Evolutionary conservation across 2,888 invertebrate genomes (phyloP), one percentile per base, ranked within the genome.

Genomic region (Odontothrips loti): DNA sequence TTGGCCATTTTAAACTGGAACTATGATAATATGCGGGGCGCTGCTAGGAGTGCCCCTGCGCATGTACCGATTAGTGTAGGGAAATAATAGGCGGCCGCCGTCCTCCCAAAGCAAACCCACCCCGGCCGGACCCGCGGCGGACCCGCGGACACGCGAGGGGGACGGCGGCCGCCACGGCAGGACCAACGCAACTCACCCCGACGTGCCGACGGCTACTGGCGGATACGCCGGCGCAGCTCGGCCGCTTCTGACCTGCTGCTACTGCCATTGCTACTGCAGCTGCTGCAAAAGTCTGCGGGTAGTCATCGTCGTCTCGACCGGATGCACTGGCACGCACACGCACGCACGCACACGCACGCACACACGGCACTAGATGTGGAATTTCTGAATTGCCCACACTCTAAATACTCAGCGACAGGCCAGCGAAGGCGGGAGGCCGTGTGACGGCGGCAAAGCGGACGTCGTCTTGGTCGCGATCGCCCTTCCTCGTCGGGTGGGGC

Each of bases 11-110:
- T 68, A 68, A 68, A 68, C 68, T 68, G 68, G 68, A 68, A 23
- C 68, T 68, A 68, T 23, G 68, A 68, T 68, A 68, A 68, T 68
- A 68, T 68, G 68, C 68, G 58, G 51, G 51, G 51, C 20, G 51
- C 12, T 2, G 51, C 51, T 51, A 10, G 51, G 23, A 23, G 68
- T 68, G 68, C 68, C 68, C 68, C 68, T 68, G 68, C 68, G 68
- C 68, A 68, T 68, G 68, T 68, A 68, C 68, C 68, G 68, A 68
- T 68, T 68, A 68, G 68, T n/a, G 68, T 23, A 17, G 12, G 15
- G 51, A 51, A 51, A 68, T 68, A 68, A 68, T 68, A 11, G 68
- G n/a, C 68, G 9, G 20, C n/a, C 63, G n/a, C 63, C 23, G 23
- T n/a, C 23, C 23, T n/a, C 68, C n/a, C 68, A 23, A n/a, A 17